These are phyloP conservation scores for Sylvia atricapilla DNA, from an alignment of 2,113 vertebrate species.

Conservation along the genomic window DNA sequence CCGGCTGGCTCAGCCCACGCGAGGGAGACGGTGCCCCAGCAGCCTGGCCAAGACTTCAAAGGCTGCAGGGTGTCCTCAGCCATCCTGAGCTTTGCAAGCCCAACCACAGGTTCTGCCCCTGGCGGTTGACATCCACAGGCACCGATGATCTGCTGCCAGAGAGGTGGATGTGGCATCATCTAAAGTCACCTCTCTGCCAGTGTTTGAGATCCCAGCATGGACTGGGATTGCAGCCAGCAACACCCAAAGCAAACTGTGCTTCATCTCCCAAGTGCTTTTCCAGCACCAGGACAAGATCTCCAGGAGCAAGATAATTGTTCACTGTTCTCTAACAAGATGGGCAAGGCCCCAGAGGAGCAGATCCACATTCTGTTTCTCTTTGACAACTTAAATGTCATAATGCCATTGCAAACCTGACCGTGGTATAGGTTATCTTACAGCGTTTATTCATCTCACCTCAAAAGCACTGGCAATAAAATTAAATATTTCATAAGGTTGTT, in stretches of 20 bases:
- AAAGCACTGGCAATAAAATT: background rate
- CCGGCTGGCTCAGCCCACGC: accelerated
- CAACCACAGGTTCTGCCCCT: background rate
- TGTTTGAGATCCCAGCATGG: background rate
- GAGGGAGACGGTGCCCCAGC: background rate
- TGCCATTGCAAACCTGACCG: background rate
- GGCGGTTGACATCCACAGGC: accelerated
- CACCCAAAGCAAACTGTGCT: background rate
- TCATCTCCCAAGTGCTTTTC: background rate
- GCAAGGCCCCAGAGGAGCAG: background rate
- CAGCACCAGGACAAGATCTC: background rate
- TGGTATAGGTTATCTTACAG: background rate
- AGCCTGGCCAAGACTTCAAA: background rate
- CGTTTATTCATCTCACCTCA: background rate
- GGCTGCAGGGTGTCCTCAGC: background rate
- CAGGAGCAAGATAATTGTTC: background rate
- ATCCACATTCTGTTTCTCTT: background rate
- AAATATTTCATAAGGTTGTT: background rate
- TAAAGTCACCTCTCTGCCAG: background rate
- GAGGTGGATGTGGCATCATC: background rate
- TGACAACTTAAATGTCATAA: background rate
- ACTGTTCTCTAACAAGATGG: background rate
- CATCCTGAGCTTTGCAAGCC: background rate
- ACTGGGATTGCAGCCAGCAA: background rate
- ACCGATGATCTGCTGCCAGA: background rate